These are phyloP conservation scores for Acyrthosiphon pisum DNA, from an alignment of 1,140 invertebrate genomes.

Conservation along the genomic window DNA sequence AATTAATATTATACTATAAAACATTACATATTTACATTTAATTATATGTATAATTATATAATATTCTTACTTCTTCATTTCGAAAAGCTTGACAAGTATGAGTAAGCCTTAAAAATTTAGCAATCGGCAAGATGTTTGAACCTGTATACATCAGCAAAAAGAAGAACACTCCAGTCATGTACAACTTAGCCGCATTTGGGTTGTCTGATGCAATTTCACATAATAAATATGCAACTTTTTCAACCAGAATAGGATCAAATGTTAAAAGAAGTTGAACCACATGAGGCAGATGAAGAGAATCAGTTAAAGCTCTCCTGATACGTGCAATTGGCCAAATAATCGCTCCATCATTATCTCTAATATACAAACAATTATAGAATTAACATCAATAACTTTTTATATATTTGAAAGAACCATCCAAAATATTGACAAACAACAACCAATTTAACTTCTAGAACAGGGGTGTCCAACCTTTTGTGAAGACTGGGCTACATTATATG, in stretches of 20 bases:
- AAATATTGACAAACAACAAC: neutral
- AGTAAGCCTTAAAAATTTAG: conserved; percentile 90
- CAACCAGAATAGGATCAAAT: conserved; percentile 96
- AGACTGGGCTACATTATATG: no score
- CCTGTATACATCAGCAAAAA: conserved; percentile 99
- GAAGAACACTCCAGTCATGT: conserved; percentile 95
- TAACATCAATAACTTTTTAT: neutral
- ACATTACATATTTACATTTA: neutral
- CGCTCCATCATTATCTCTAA: conserved; percentile 83
- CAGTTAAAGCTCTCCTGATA: conserved; percentile 88
- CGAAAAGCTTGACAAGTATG: conserved; percentile 95
- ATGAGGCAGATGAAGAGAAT: conserved; percentile 89
- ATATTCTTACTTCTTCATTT: conserved; percentile 79
- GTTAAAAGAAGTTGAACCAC: conserved; percentile 96
- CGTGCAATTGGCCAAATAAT: conserved; percentile 93
- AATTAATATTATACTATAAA: conserved; percentile 1
- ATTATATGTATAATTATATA: neutral
- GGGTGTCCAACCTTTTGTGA: no score
- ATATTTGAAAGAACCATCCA: neutral
- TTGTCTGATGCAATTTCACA: conserved; percentile 95
- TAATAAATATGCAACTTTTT: conserved; percentile 81
- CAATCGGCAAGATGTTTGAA: conserved; percentile 95
- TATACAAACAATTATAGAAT: conserved; percentile 61
- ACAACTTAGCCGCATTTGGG: conserved; percentile 91
- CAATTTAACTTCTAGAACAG: no score